Evolutionary conservation across 2,888 invertebrate genomes (phyloP).

Genomic region (Epirrhoe alternata): DNA sequence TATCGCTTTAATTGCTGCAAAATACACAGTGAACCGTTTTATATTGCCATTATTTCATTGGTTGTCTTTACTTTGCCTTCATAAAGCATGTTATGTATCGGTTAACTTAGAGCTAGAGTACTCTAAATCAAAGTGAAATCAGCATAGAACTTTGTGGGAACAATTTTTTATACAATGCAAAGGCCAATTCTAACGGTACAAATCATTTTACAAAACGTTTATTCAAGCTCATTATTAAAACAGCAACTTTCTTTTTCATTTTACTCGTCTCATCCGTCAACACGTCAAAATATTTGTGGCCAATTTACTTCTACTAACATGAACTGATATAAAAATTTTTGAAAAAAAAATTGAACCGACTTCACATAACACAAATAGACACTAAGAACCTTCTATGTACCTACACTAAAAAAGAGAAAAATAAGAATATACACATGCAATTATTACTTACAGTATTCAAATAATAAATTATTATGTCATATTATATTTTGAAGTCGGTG

Average conservation of each 20-base stretch:
- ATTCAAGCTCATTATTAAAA: slow-evolving; percentile 24
- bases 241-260: slow-evolving; percentile 54
- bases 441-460: too few species aligned
- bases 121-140: slow-evolving; percentile 31
- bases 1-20: slow-evolving; percentile 33
- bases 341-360: too few species aligned
- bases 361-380: too few species aligned
- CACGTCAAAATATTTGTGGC: slow-evolving; percentile 57
- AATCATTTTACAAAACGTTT: slow-evolving; percentile 29
- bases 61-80: slow-evolving; percentile 29
- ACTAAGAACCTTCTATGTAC: too few species aligned
- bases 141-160: slow-evolving; percentile 23
- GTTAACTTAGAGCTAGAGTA: slow-evolving; percentile 15
- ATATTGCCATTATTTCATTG: slow-evolving; percentile 21
- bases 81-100: slow-evolving; percentile 25
- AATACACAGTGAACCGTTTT: slow-evolving; percentile 22
- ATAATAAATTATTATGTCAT: too few species aligned
- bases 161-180: slow-evolving; percentile 22
- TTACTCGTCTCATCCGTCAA: slow-evolving; percentile 36
- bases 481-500: too few species aligned
- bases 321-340: too few species aligned
- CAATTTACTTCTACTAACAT: slow-evolving; percentile 56
- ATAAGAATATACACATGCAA: too few species aligned
- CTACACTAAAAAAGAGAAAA: too few species aligned
- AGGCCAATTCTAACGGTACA: slow-evolving; percentile 21